Conservation (phyloP, 2,888 invertebrate genomes). For the Sericinus montela region DNA sequence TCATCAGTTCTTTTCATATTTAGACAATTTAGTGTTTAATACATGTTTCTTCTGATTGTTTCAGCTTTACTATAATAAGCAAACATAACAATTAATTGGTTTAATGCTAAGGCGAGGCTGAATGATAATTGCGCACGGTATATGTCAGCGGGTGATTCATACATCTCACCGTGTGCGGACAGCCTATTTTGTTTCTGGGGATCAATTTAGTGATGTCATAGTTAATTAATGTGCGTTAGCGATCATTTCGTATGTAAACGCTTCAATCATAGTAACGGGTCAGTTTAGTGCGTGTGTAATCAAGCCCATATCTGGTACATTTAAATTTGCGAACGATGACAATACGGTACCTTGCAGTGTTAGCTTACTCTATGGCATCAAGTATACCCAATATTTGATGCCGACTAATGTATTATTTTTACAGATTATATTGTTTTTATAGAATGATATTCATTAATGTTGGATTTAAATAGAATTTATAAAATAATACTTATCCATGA, state of each 20-base stretch:
- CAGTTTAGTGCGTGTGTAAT: conserved; percentile 3
- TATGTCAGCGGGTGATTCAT: conserved; percentile 46
- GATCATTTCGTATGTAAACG: conserved; percentile 18
- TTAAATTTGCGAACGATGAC: background rate
- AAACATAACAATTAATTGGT: conserved; percentile 65
- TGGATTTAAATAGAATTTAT: no score
- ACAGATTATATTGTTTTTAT: no score
- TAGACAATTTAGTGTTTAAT: no score
- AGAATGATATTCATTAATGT: no score
- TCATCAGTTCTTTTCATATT: no score
- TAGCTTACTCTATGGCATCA: no score
- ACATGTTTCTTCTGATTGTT: conserved; percentile 28
- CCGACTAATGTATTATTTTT: no score
- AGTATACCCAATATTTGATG: no score
- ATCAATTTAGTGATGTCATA: conserved; percentile 30
- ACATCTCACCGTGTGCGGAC: conserved; percentile 24
- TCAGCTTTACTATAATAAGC: conserved; percentile 39
- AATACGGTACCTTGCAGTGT: background rate
- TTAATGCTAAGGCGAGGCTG: conserved; percentile 60
- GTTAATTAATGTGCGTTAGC: conserved; percentile 15
- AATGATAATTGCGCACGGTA: conserved; percentile 51
- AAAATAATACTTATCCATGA: no score
- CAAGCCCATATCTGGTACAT: background rate
- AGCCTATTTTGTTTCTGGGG: conserved; percentile 21
- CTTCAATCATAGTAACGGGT: conserved; percentile 12